Evolutionary conservation across 2,888 invertebrate species (phyloP), one percentile per base, ranked within the genome.

Genomic region (Piscicola geometra): DNA sequence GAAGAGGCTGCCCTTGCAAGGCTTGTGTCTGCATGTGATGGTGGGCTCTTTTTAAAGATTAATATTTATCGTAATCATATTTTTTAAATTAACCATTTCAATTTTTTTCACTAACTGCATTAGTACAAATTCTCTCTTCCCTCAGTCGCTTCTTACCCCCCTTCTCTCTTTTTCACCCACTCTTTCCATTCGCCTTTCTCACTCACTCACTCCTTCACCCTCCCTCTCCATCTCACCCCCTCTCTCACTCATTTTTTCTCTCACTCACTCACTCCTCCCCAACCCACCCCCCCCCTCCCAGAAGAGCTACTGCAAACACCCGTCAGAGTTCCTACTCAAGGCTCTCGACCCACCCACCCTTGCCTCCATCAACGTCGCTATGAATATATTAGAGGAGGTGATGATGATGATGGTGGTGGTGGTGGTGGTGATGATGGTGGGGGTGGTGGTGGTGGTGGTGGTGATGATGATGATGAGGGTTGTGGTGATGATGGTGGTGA

Each of bases 11-110:
- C 84, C 84, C 1, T 79, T 85, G 47, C 84, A 84, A 78, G 84
- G 84, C 74, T 78, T 85, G 1, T 84, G 84, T 79, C 81, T 85
- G 21, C 83, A 82, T 76, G 84, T 85, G 52, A 83, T 84, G 84
- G 84, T 84, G 60, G n/a, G n/a, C n/a, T n/a, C n/a, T n/a, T n/a
- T n/a, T n/a, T n/a, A n/a, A n/a, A n/a, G n/a, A n/a, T n/a, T n/a
- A n/a, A n/a, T n/a, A n/a, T n/a, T n/a, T n/a, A n/a, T n/a, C n/a
- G n/a, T n/a, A n/a, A n/a, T n/a, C n/a, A n/a, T n/a, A n/a, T n/a
- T n/a, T n/a, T n/a, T n/a, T n/a, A n/a, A n/a, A n/a, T n/a, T n/a
- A n/a, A n/a, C n/a, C n/a, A n/a, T n/a, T n/a, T n/a, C n/a, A n/a
- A n/a, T n/a, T n/a, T n/a, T n/a, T n/a, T n/a, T n/a, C n/a, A n/a